Evolutionary conservation across 92 coral and sea anemone species (phyloP), one percentile per base, ranked within the genome.

Genomic region (Paramuricea clavata): DNA sequence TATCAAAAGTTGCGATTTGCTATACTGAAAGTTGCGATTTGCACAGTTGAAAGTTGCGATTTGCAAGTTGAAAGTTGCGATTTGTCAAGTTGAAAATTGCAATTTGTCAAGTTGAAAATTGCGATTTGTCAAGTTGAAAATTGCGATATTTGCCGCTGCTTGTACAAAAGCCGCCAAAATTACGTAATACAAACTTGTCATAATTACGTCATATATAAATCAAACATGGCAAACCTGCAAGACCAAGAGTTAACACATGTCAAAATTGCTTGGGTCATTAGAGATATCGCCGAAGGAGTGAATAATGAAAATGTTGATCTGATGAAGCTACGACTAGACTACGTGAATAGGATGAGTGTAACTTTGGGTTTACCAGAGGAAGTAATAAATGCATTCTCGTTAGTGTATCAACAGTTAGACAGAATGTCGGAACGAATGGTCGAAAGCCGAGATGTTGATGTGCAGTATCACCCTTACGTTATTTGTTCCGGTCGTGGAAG

Each of bases 251-350:
- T n/a, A n/a, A n/a, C n/a, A n/a, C n/a, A n/a, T n/a, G n/a, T n/a
- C n/a, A n/a, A n/a, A n/a, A n/a, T n/a, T n/a, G n/a, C n/a, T n/a
- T 11, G 68, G 33, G 21, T 22, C 13, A 60, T 60, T 28, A 60
- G 68, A 60, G 68, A 60, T 60, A 60, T 60, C 68, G 68, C 68
- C 30, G 31, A n/a, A n/a, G n/a, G 68, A 60, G 7, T 60, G 15
- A 60, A 60, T 60, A 11, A 57, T 57, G 65, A 57, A 57, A 57
- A 57, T 57, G 65, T 57, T 57, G 3, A 57, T 57, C 65, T 57
- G 31, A 57, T 57, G 65, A 57, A 57, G 31, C 65, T 13, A 57
- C 65, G 30, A 57, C n/a, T 57, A 57, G 65, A 57, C 65, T 57
- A 57, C 31, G 65, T 57, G 65, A 57, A 10, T 57, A 3, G 65